A percentile compares a stretch with the other conserved stretches of the same genome.
These are phyloP conservation scores for Spatulosminthurus flaviceps DNA, from an alignment of 2,888 invertebrate genomes.

Conservation along the genomic window DNA sequence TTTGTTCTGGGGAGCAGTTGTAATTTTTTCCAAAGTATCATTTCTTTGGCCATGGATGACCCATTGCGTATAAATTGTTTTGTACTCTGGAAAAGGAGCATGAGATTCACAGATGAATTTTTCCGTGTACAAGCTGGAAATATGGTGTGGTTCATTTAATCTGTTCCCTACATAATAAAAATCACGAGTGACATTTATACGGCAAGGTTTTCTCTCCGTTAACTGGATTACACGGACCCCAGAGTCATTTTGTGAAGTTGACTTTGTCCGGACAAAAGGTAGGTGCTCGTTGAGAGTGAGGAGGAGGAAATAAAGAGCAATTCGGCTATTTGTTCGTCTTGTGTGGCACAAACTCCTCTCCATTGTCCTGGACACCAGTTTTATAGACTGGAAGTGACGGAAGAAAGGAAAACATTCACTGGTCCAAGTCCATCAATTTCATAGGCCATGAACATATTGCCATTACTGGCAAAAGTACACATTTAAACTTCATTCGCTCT, in stretches of 20 bases:
- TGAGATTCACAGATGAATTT: not conserved
- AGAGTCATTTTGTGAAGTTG: conserved; percentile 1
- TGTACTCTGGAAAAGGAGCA: conserved; percentile 5
- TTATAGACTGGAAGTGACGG: conserved; percentile 37
- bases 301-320: conserved; percentile 38
- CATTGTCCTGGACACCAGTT: conserved; percentile 35
- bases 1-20: conserved; percentile 34
- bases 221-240: conserved; percentile 6
- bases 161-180: not conserved
- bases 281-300: conserved; percentile 19
- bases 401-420: conserved; percentile 39
- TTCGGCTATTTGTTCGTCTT: conserved; percentile 63
- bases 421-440: conserved; percentile 36
- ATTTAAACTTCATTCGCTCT: not conserved
- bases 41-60: conserved; percentile 40
- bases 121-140: no score
- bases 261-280: conserved; percentile 5
- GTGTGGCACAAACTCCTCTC: conserved; percentile 57
- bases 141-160: not conserved
- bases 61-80: conserved; percentile 37
- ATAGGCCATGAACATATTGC: not conserved
- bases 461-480: not conserved
- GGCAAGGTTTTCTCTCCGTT: not conserved
- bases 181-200: conserved; percentile 15
- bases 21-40: conserved; percentile 34